Evolutionary conservation across 2,888 invertebrate genomes (phyloP), one percentile per base, ranked within the genome.

Genomic region (Conistra vaccinii): DNA sequence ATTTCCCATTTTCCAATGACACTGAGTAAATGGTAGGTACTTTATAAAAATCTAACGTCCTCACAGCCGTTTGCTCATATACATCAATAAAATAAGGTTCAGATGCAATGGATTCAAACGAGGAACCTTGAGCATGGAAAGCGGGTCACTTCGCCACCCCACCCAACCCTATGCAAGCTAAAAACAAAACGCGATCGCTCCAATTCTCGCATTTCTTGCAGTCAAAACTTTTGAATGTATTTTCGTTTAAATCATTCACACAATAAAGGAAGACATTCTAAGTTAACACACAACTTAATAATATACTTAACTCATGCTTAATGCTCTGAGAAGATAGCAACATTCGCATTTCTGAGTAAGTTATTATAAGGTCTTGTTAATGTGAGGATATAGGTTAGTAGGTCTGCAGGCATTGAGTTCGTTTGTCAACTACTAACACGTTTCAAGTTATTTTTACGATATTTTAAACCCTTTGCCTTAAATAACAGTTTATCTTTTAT

Each of bases 261-360:
- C 48, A 69, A 32, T 63, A 78, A 61, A 69, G 65, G 66, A 83
- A 61, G 63, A 78, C 65, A 73, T 73, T 84, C 48, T 65, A 70
- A 81, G 73, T 80, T 63, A 81, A 78, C 61, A 67, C 62, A 65
- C 62, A 71, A 67, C 62, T 79, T 83, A 58, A 55, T 83, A 48
- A 55, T 70, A 66, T 80, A 78, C 69, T 79, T 81, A 68, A 73
- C 20, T 84, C 74, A 81, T 84, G 81, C 58, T 81, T 84, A 81
- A 81, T 81, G 80, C 58, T 51, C 58, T 51, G 84, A 58, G 29
- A 79, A 81, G 84, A 79, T 84, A 80, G 73, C 60, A 73, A 63
- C 65, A 53, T 26, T 73, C 55, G 51, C 60, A 60, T 73, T 68
- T 68, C 39, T 57, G 60, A 57, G 29, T 78, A 39, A 83, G 35